These are phyloP conservation scores for Tachyglossus aculeatus DNA, from an alignment of 2,797 vertebrate species.

Conservation along the genomic window DNA sequence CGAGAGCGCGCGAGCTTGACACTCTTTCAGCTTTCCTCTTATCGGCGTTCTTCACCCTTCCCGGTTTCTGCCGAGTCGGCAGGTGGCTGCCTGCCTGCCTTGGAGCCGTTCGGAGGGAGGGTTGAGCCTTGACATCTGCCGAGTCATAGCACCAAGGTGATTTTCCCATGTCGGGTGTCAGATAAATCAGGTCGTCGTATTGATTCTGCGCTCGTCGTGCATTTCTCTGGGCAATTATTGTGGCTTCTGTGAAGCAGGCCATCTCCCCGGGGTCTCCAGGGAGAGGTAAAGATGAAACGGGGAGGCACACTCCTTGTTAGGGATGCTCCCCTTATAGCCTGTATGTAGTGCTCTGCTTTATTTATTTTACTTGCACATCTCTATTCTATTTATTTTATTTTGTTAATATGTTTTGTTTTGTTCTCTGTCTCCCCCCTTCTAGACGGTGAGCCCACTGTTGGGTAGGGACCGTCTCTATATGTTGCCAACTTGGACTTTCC, in stretches of 20 bases:
- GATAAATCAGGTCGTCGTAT: slow-evolving; percentile 33
- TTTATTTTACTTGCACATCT: too few relatives aligned
- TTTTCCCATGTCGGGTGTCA: slow-evolving; percentile 36
- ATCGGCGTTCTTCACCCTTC: neutral
- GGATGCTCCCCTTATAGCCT: too few relatives aligned
- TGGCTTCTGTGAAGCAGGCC: slow-evolving; percentile 5
- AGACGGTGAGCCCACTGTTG: too few relatives aligned
- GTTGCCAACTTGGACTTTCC: too few relatives aligned
- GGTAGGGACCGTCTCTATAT: too few relatives aligned
- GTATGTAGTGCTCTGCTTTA: too few relatives aligned
- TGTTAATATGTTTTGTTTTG: too few relatives aligned
- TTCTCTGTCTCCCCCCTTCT: too few relatives aligned
- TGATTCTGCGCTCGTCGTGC: slow-evolving; percentile 44
- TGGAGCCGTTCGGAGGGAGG: slow-evolving; percentile 20
- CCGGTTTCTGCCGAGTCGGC: slow-evolving; percentile 7
- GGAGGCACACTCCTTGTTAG: neutral
- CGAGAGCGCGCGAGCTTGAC: neutral
- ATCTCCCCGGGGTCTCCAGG: too few relatives aligned
- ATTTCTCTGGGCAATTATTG: neutral
- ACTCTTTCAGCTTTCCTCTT: neutral
- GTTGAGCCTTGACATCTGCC: slow-evolving; percentile 36
- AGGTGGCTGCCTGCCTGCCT: slow-evolving; percentile 8
- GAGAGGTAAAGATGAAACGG: too few relatives aligned
- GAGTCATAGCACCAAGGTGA: slow-evolving; percentile 36
- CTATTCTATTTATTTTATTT: too few relatives aligned